Evolutionary conservation across 2,888 invertebrate species (phyloP).

Genomic region (Cephus spinipes): DNA sequence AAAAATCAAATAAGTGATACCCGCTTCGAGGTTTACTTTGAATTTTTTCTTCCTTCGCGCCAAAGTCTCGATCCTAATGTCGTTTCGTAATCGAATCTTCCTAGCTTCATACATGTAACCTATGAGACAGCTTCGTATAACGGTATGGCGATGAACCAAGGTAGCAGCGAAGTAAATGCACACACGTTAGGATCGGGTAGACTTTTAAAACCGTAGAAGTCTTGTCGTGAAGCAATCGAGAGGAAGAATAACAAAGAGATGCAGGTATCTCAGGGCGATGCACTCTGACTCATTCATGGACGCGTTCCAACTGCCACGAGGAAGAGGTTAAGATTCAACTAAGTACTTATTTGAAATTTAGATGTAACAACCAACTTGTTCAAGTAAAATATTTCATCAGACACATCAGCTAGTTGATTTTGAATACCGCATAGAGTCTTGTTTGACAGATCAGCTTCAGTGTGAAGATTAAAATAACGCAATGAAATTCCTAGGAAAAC

Average conservation of each 20-base stretch:
- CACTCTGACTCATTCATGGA: slow-evolving; percentile 25
- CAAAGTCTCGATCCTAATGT: background rate
- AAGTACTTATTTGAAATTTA: background rate
- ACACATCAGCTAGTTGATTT: background rate
- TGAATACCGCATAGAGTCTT: background rate
- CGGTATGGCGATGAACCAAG: background rate
- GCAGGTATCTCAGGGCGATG: slow-evolving; percentile 34
- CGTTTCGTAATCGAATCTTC: background rate
- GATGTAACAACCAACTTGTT: background rate
- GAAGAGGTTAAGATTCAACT: background rate
- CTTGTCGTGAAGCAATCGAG: slow-evolving; percentile 29
- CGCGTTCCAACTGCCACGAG: background rate
- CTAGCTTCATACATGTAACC: background rate
- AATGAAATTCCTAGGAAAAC: background rate
- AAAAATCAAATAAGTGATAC: background rate
- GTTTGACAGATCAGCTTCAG: background rate
- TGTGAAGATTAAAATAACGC: background rate
- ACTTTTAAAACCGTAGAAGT: background rate
- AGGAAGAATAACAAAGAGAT: slow-evolving; percentile 34
- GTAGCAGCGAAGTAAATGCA: background rate
- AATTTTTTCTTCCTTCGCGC: background rate
- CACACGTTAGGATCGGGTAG: background rate
- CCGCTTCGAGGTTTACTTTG: background rate
- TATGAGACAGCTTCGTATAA: background rate
- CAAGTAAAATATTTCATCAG: background rate